phyloP scores from a whole-genome alignment of 2,113 vertebrate species.

The Bucco capensis region DNA sequence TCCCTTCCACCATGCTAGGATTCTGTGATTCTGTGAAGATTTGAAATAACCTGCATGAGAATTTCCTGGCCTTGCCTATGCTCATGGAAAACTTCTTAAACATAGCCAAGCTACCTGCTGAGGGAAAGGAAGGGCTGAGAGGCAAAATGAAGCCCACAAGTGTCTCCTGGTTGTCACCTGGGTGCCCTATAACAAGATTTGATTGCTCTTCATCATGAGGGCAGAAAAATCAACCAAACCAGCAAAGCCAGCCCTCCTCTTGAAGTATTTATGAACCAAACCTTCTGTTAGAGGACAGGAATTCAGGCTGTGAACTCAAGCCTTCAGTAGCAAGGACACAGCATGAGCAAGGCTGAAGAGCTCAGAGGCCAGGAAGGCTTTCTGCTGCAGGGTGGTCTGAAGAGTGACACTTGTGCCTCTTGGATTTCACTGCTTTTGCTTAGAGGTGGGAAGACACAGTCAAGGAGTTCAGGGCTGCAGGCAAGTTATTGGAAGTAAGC shows the following conservation, averaged over 20 bases:
- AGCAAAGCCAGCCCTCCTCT: background rate
- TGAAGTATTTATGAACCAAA: background rate
- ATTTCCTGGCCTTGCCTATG: background rate
- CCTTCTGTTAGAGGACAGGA: background rate
- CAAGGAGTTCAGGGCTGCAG: background rate
- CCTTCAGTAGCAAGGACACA: background rate
- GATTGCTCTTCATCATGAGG: too few species aligned
- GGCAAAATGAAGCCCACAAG: background rate
- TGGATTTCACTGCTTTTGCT: background rate
- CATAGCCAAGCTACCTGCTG: background rate
- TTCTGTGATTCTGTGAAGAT: background rate
- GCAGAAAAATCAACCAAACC: background rate
- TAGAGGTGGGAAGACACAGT: background rate
- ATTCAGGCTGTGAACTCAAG: background rate
- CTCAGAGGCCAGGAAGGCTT: background rate
- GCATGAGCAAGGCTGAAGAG: accelerated
- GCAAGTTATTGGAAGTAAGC: background rate
- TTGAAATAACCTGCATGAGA: background rate
- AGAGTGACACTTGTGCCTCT: background rate
- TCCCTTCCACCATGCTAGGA: too few species aligned
- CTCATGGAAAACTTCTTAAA: background rate
- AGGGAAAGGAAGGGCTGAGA: background rate
- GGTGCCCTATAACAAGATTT: background rate
- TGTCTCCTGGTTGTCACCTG: background rate
- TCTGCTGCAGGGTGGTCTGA: background rate